Conservation (phyloP, 2,113 vertebrate genomes). For the Xyliphius kryptos region DNA sequence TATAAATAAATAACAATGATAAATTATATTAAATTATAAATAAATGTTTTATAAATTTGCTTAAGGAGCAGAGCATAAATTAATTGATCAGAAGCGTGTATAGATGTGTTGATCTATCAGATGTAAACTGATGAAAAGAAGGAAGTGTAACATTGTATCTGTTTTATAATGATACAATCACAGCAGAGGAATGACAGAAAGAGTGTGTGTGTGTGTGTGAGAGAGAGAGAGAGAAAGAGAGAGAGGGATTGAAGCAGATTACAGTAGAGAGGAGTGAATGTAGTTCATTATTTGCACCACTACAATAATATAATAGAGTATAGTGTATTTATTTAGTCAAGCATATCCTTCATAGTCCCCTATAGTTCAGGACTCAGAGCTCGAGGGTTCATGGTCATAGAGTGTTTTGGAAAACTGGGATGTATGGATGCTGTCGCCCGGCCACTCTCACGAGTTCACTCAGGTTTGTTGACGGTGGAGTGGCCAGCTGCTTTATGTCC, state of each 20-base stretch:
- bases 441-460: no score
- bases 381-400: no score
- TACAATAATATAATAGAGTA: no score
- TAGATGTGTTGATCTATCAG: not conserved
- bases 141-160: not conserved
- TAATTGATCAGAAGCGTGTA: not conserved
- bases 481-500: no score
- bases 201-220: no score
- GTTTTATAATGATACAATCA: not conserved
- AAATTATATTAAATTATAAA: not conserved
- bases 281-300: no score
- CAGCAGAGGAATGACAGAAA: not conserved
- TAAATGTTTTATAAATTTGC: not conserved
- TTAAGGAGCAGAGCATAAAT: not conserved
- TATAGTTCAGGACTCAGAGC: no score
- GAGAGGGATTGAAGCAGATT: not conserved
- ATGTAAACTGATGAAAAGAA: slow-evolving; percentile 12
- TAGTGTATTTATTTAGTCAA: no score
- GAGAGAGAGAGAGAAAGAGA: not conserved
- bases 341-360: no score
- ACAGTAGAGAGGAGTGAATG: not conserved
- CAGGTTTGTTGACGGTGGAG: no score
- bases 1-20: not conserved
- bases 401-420: no score
- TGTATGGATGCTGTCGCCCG: no score